phyloP scores from a whole-genome alignment of 2,888 invertebrate genomes.

The Mystacides longicornis region DNA sequence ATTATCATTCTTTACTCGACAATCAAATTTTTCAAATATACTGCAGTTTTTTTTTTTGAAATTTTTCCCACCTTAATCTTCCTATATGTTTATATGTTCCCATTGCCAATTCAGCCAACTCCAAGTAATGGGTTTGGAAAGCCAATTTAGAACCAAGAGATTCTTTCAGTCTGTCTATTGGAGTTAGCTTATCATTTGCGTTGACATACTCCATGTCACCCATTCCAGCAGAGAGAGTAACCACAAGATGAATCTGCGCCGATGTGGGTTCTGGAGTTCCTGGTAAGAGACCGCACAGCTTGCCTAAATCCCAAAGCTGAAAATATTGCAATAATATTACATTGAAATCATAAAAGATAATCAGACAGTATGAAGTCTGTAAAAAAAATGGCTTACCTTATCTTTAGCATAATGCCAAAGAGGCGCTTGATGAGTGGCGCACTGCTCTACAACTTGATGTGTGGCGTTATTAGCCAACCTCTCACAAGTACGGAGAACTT shows the following conservation, averaged over 20 bases:
- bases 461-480: slow-evolving; percentile 55
- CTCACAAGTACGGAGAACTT: slow-evolving; percentile 79
- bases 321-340: slow-evolving; percentile 25
- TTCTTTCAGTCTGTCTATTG: slow-evolving; percentile 81
- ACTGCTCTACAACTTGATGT: slow-evolving; percentile 50
- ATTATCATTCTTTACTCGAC: too few species aligned
- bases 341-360: too few species aligned
- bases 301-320: slow-evolving; percentile 76
- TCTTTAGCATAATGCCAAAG: slow-evolving; percentile 84
- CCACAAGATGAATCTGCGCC: slow-evolving; percentile 83
- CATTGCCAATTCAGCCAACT: slow-evolving; percentile 89
- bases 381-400: slow-evolving; percentile 49
- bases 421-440: slow-evolving; percentile 78
- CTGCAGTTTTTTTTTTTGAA: too few species aligned
- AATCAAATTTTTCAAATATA: too few species aligned
- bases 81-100: slow-evolving; percentile 94
- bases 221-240: slow-evolving; percentile 86
- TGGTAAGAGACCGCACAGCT: slow-evolving; percentile 85
- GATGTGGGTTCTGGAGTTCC: slow-evolving; percentile 70
- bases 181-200: slow-evolving; percentile 39
- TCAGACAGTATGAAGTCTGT: too few species aligned
- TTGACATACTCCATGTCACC: slow-evolving; percentile 57
- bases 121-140: slow-evolving; percentile 86
- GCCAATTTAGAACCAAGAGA: slow-evolving; percentile 83
- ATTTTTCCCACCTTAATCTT: slow-evolving; percentile 44